phyloP scores from a whole-genome alignment of 2,888 invertebrate genomes.

The Anorthoa munda region DNA sequence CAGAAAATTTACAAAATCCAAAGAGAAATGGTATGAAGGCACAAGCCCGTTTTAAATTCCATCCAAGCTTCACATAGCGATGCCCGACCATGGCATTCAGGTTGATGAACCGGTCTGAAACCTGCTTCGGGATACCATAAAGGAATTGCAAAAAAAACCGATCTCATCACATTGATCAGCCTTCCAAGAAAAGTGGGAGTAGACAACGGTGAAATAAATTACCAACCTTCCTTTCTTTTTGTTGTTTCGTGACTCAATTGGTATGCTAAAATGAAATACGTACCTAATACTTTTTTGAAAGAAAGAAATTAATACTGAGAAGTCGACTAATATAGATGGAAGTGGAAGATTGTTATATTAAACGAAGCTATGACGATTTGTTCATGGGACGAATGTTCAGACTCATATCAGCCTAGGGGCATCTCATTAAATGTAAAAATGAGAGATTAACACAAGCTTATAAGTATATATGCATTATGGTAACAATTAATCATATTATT shows the following conservation, averaged over 20 bases:
- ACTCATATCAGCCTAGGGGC: no score
- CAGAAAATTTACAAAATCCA: neutral
- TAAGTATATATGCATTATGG: no score
- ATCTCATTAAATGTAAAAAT: no score
- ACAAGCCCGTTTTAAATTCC: slow-evolving; percentile 10
- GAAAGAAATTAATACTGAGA: no score
- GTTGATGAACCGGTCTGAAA: slow-evolving; percentile 40
- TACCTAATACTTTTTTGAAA: no score
- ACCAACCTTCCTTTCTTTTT: neutral
- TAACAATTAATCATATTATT: no score
- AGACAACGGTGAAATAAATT: slow-evolving; percentile 4
- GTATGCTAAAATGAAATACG: neutral
- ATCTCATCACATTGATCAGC: neutral
- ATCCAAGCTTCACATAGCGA: neutral
- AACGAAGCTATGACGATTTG: no score
- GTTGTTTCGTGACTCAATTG: neutral
- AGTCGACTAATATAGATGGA: no score
- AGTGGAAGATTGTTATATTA: no score
- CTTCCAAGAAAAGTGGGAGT: slow-evolving; percentile 8
- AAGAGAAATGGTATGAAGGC: neutral
- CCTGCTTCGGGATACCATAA: slow-evolving; percentile 28
- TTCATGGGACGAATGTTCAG: no score
- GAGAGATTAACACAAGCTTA: no score
- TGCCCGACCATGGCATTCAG: slow-evolving; percentile 24
- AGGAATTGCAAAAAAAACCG: slow-evolving; percentile 15